Evolutionary conservation across 2,888 invertebrate species (phyloP), one percentile per base, ranked within the genome.

Genomic region (Onchidella celtica): DNA sequence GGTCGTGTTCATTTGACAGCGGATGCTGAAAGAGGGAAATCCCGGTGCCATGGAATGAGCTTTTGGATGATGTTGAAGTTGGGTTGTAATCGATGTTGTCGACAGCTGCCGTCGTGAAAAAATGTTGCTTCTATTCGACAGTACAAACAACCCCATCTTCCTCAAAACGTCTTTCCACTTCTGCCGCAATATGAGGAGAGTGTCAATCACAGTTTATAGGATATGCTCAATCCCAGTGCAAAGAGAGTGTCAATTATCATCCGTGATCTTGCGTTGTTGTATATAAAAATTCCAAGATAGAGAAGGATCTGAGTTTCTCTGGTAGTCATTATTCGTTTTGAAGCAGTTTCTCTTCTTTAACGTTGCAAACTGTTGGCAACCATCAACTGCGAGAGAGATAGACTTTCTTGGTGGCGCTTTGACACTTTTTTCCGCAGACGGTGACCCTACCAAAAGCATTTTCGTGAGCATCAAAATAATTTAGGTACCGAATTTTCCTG

Each of bases 81-180:
- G 77, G 78, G 75, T 84, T 83, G 73, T 81, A 77, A 59, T 84
- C 84, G 24, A 84, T 61, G 66, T 82, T 84, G 69, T 84, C 84
- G 38, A 84, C 47, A 9, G 75, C 82, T 47, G 74, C 82, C 14
- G 63, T 68, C 59, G 75, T 84, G 27, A 84, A 84, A 29, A 79
- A 27, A 21, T 63, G 34, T 24, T 68, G 38, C 59, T 59, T 68
- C 38, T 81, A 27, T 24, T 69, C 27, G 24, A 69, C 34, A 17
- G 83, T 55, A 68, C 68, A 70, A 3, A 85, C 75, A 59, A 81
- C 65, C 63, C 80, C 82, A 29, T 73, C 84, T n/a, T 69, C 38
- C 24, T 61, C 34, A 57, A 57, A 78, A 27, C 63, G 73, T 27
- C 47, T 66, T 66, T 27, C 66, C 21, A 32, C 66, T 74, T 27